Conservation (phyloP, 2,797 vertebrate species). For the Helicolenus hilgendorfi region DNA sequence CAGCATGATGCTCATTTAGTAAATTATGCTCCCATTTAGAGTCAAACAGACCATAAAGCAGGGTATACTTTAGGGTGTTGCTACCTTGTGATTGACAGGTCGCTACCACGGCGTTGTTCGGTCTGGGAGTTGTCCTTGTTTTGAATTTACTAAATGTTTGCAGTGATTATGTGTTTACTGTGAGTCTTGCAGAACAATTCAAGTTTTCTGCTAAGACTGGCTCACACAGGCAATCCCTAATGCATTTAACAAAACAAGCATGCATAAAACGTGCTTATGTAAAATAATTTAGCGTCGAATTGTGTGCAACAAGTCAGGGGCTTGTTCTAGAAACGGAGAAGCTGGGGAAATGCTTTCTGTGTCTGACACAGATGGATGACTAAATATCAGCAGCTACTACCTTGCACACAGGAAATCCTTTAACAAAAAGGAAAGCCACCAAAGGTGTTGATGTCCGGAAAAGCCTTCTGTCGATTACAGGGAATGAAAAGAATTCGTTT, state of each 20-base stretch:
- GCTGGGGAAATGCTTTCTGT: not conserved
- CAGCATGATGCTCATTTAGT: too few relatives aligned
- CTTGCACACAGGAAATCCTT: slow-evolving; percentile 68
- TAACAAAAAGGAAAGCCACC: slow-evolving; percentile 30
- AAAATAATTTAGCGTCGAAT: not conserved
- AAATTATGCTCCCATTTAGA: too few relatives aligned
- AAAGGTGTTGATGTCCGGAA: slow-evolving; percentile 45
- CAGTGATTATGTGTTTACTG: not conserved
- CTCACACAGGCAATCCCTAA: not conserved
- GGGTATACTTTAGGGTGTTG: too few relatives aligned
- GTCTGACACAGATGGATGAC: not conserved
- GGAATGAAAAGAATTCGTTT: slow-evolving; percentile 22
- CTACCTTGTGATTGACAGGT: too few relatives aligned
- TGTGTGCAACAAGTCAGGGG: not conserved
- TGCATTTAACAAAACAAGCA: not conserved
- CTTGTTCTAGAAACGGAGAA: not conserved
- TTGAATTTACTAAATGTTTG: not conserved
- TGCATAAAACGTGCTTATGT: not conserved
- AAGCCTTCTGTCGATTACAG: slow-evolving; percentile 45
- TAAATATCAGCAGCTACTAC: not conserved
- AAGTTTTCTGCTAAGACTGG: not conserved
- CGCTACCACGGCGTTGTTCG: too few relatives aligned
- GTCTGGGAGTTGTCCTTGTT: too few relatives aligned
- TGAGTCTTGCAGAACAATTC: not conserved
- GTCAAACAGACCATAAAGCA: too few relatives aligned